Conservation (phyloP, 2,113 vertebrate genomes). For the Nothocercus nigrocapillus region DNA sequence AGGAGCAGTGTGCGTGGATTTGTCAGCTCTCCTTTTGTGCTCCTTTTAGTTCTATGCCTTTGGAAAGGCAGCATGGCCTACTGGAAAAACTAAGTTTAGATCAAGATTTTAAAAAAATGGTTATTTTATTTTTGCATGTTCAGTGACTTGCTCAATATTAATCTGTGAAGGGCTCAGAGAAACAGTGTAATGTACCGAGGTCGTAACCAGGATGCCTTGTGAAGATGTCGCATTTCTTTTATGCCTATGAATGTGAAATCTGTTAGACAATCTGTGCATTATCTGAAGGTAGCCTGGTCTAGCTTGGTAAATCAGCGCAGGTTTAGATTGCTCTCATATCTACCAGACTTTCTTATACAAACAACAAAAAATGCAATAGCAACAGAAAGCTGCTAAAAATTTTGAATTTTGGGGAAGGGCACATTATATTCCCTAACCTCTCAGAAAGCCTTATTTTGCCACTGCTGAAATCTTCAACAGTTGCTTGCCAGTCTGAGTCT, state of each 20-base stretch:
- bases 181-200: background rate
- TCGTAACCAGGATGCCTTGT: background rate
- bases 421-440: background rate
- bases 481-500: background rate
- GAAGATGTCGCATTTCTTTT: background rate
- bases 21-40: background rate
- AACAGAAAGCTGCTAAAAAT: background rate
- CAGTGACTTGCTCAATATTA: background rate
- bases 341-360: background rate
- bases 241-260: background rate
- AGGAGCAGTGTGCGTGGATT: background rate
- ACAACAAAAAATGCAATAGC: background rate
- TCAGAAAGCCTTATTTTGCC: background rate
- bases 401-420: background rate
- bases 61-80: background rate
- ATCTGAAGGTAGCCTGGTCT: background rate
- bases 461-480: background rate
- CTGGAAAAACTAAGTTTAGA: background rate
- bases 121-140: background rate
- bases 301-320: background rate
- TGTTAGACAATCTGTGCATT: background rate
- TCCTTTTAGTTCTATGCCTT: background rate
- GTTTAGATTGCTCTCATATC: background rate
- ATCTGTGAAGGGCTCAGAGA: background rate
- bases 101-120: background rate